Conservation (phyloP, 2,113 vertebrate genomes). For the Cyanistes caeruleus region DNA sequence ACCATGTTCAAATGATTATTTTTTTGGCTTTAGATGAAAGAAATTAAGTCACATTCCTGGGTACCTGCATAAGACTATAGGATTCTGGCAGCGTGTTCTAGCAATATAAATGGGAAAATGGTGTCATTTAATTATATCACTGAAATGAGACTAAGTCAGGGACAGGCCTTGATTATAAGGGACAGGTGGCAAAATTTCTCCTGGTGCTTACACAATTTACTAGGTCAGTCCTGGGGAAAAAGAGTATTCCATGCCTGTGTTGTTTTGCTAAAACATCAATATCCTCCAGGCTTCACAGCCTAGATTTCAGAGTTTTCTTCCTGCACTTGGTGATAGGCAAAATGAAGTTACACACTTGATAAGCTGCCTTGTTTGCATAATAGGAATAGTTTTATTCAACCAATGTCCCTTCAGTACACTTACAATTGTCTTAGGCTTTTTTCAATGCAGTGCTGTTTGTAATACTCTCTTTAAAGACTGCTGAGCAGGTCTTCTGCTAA, state of each 20-base stretch:
- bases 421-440: background rate
- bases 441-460: background rate
- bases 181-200: constrained; percentile 53
- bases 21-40: constrained; percentile 36
- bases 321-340: background rate
- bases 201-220: constrained; percentile 39
- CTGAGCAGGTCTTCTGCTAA: background rate
- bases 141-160: background rate
- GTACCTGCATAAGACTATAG: constrained; percentile 40
- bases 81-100: background rate
- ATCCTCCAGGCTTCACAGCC: constrained; percentile 40
- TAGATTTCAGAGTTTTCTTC: constrained; percentile 20
- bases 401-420: background rate
- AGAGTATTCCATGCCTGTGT: constrained; percentile 21
- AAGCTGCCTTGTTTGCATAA: background rate
- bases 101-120: constrained; percentile 26
- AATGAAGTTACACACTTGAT: background rate
- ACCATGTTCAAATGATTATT: constrained; percentile 43
- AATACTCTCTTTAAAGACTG: background rate
- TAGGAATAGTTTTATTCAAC: background rate
- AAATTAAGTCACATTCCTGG: constrained; percentile 38
- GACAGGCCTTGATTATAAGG: constrained; percentile 52
- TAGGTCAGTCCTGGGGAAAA: constrained; percentile 43
- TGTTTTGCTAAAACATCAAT: constrained; percentile 11
- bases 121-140: constrained; percentile 33